Base-by-base conservation (phyloP, 2,797 vertebrate species). In the Fistularia tabacaria region DNA sequence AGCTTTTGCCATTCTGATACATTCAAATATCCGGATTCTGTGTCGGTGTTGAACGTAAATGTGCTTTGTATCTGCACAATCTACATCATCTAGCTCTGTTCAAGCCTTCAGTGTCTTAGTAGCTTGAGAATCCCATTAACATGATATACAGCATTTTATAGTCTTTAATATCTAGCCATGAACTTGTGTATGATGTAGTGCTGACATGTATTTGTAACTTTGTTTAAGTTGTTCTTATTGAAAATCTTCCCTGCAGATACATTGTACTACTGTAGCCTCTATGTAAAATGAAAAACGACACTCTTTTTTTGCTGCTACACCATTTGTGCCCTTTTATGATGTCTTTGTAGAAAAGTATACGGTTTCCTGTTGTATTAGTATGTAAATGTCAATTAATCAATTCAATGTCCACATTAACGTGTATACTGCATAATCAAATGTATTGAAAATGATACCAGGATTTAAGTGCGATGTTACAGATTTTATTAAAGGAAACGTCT, bases 401-500 rank as follows among this genome's bases (percentile, higher is more conserved):
- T 69, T 82, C 69, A 66, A 62, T 87, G 84, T 89, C 80, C 73
- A 76, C 80, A 71, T 84, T 64, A 80, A 77, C 73, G 58, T 81
- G 77, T 80, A 70, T 81, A 82, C 72, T 79, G 71, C 74, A 74
- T 74, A 43, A 44, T 82, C 62, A 61, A 76, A 71, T 77, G 77
- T 85, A 79, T 80, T 71, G 74, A 75, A 73, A 77, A 73, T 82
- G 67, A 84, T 79, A 81, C 74, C 72, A 84, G 74, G 84, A 88
- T 74, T 78, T 77, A 80, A 68, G 76, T 64, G 49, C 83, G 79
- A 89, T 90, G 89, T 91, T 89, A 77, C 85, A 87, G 74, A 85
- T 88, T 80, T 87, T 86, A 91, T 88, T 91, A 90, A 92, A 91
- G 87, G 79, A 91, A 91, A 89, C 85, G 80, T 90, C 84, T 87